These are phyloP conservation scores for Macquaria australasica DNA, from an alignment of 2,113 vertebrate genomes.

Conservation along the genomic window DNA sequence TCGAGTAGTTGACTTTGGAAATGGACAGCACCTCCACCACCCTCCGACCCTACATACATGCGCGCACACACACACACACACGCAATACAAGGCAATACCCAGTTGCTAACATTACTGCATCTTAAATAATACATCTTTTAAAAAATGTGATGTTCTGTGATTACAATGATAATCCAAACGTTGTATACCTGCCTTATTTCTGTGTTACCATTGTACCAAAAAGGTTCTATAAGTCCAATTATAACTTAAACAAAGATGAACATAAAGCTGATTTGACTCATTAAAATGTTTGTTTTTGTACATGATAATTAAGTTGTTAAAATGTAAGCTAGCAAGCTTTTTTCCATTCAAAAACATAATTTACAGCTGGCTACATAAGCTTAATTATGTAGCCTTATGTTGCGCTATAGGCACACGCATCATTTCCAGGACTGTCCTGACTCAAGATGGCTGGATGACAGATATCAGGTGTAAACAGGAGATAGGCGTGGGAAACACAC, in stretches of 20 bases:
- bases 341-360: not conserved
- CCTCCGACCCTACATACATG: conserved; percentile 86
- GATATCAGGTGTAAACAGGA: not conserved
- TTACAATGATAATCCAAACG: not conserved
- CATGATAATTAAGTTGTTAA: not conserved
- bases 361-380: not conserved
- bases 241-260: not conserved
- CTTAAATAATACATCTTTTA: not conserved
- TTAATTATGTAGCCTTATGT: not conserved
- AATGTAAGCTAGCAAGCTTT: not conserved
- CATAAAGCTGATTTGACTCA: not conserved
- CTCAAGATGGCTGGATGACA: not conserved
- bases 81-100: not conserved
- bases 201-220: not conserved
- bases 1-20: conserved; percentile 87
- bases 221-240: not conserved
- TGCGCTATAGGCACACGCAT: too few relatives aligned
- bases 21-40: conserved; percentile 87
- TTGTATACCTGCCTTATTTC: not conserved
- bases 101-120: not conserved
- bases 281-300: not conserved
- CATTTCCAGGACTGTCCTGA: not conserved
- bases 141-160: not conserved
- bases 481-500: not conserved
- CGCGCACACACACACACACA: conserved; percentile 3